phyloP scores from a whole-genome alignment of 2,113 vertebrate species.

The Spheniscus mendiculus region DNA sequence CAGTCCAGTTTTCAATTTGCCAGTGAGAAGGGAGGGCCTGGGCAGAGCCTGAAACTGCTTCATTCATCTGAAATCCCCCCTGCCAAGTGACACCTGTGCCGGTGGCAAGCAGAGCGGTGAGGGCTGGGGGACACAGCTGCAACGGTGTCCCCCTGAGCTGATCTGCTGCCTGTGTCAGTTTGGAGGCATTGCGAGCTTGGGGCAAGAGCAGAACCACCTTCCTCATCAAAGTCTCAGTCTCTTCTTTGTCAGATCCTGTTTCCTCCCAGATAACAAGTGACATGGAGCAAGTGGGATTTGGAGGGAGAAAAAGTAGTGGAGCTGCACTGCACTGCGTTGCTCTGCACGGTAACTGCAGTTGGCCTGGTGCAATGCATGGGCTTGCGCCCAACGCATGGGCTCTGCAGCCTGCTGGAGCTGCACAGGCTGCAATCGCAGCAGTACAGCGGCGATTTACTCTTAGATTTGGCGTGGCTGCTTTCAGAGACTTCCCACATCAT shows the following conservation, averaged over 20 bases:
- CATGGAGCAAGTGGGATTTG: not conserved
- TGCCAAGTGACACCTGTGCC: not conserved
- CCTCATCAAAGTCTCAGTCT: not conserved
- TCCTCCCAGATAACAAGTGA: not conserved
- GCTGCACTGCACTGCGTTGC: not conserved
- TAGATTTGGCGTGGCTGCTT: not conserved
- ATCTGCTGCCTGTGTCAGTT: not conserved
- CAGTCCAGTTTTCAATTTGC: not conserved
- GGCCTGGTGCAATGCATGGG: too few relatives aligned
- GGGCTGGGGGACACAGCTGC: not conserved
- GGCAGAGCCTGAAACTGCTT: not conserved
- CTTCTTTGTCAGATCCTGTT: not conserved
- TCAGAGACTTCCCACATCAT: not conserved
- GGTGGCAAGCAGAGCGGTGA: not conserved
- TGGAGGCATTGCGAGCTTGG: accelerated
- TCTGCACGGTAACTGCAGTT: not conserved
- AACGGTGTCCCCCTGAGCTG: not conserved
- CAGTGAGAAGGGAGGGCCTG: not conserved
- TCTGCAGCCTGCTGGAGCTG: not conserved
- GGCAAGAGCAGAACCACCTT: not conserved
- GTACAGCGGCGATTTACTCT: not conserved
- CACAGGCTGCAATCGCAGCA: not conserved
- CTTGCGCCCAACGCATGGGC: not conserved
- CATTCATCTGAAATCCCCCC: not conserved
- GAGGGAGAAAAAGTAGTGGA: not conserved